Evolutionary conservation across 1,140 invertebrate genomes (phyloP), one percentile per base, ranked within the genome.

Genomic region (Caenorhabditis briggsae): DNA sequence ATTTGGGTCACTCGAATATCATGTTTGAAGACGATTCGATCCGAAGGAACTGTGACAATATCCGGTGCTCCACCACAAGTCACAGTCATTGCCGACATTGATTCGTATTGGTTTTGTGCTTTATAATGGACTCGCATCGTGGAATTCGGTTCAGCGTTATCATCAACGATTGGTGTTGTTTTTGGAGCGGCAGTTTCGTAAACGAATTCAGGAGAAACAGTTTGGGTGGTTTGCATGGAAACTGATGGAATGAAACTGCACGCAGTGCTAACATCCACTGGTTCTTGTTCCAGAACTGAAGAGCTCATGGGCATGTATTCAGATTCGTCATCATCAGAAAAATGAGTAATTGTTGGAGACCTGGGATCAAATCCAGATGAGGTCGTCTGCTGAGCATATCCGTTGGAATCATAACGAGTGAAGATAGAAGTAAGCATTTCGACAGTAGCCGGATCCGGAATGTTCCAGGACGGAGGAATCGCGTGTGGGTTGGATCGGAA

Each of bases 81-180:
- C 70, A 78, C n/a, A 12, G 70, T 78, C 70, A 78, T 78, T 9
- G 70, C 70, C 11, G 70, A 78, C 70, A 78, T 78, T 53, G 70
- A 18, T 53, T 78, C 70, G 33, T 50, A 78, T 14, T 50, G 25
- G 5, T 78, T 78, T 43, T 48, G 33, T 70, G 6, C 14, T 11
- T 78, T 78, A 14, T 50, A 33, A 50, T 78, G 33, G n/a, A 78
- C 23, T 78, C 70, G n/a, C n/a, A 78, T 50, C 1, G 43, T 78
- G 1, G 70, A 78, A n/a, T 46, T 23, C 1, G 70, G 70, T 25
- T 78, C 70, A 5, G 5, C 70, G 5, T 33, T 18, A 23, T 78
- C 70, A n/a, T 78, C 46, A 11, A 53, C 70, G 9, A 23, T 12
- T 53, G 46, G 70, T 18, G 12, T 33, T 23, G 46, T 43, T 14